Evolutionary conservation across 2,888 invertebrate species (phyloP), one percentile per base, ranked within the genome.

Genomic region (Myopa testacea): DNA sequence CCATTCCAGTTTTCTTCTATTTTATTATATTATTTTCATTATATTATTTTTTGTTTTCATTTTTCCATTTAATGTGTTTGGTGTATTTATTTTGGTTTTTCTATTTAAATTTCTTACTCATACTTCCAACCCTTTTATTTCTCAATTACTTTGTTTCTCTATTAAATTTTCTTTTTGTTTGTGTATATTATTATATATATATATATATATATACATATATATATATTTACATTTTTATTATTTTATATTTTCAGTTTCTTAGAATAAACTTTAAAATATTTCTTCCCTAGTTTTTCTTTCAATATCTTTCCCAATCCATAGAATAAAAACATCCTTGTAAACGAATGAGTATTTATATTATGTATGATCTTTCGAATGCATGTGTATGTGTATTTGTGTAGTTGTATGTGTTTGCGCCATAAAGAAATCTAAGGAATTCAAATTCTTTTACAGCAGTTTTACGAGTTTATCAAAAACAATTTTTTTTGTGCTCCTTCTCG

Each of bases 401-500:
- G 1, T 10, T 26, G n/a, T 45, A 3, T 38, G 40, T 26, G 50
- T 45, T 45, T 69, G 26, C 5, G 45, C 12, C 10, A 50, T 69
- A 69, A 69, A 69, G 8, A 37, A 72, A 72, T 72, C 72, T 58
- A 72, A 58, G 58, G 16, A 60, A 26, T 62, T 72, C 16, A 60
- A 72, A 72, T 60, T 72, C 37, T 60, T 72, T 72, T 72, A 72
- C 60, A 72, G 38, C 58, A 60, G 37, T 72, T 72, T 72, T 60
- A 58, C 40, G 55, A 72, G 58, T 58, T 60, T 72, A 71, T 71
- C 14, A 69, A 69, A 69, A 69, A 3, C 26, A 4, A 10, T 45
- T n/a, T 67, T n/a, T 67, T 40, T 14, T 40, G 7, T 67, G n/a
- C 16, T 16, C 45, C n/a, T 50, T 26, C 45, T 40, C 50, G 69